Conservation (phyloP, 92 coral and sea anemone species). For the Parazoanthus atlanticus region DNA sequence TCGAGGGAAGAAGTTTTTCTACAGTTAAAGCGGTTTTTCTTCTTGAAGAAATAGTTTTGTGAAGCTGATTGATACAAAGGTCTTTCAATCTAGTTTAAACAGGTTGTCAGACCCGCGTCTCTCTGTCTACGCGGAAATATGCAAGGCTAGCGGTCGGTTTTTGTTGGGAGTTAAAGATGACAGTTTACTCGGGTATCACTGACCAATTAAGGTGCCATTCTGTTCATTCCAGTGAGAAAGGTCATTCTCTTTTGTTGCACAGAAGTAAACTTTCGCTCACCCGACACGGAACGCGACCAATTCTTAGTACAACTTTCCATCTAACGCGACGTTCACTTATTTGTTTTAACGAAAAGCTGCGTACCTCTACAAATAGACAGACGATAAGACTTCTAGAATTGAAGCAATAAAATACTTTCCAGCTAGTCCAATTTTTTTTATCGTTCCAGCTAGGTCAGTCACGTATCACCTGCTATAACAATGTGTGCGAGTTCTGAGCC, state of each 20-base stretch:
- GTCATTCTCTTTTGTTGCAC: constrained; percentile 47
- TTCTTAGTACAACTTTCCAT: constrained; percentile 21
- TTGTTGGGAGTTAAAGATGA: constrained; percentile 38
- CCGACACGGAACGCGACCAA: constrained; percentile 36
- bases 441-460: constrained; percentile 73
- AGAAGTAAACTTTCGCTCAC: constrained; percentile 13
- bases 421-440: constrained; percentile 61
- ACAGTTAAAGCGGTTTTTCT: neutral
- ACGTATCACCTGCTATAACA: constrained; percentile 87
- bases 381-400: constrained; percentile 55
- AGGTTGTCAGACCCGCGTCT: constrained; percentile 89
- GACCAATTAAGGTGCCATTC: constrained; percentile 76
- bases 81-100: constrained; percentile 86
- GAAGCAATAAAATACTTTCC: constrained; percentile 63
- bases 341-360: constrained; percentile 56
- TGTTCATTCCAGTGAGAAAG: constrained; percentile 68
- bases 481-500: constrained; percentile 54
- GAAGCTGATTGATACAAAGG: constrained; percentile 31
- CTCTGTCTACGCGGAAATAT: constrained; percentile 68
- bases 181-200: constrained; percentile 71
- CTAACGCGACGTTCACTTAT: constrained; percentile 56
- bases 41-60: constrained; percentile 28
- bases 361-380: constrained; percentile 74
- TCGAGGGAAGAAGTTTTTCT: constrained; percentile 21
- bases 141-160: constrained; percentile 59